A percentile compares a stretch with the other conserved stretches of the same genome.
Conservation (phyloP, 2,888 invertebrate species). For the Esperia sulphurella region DNA sequence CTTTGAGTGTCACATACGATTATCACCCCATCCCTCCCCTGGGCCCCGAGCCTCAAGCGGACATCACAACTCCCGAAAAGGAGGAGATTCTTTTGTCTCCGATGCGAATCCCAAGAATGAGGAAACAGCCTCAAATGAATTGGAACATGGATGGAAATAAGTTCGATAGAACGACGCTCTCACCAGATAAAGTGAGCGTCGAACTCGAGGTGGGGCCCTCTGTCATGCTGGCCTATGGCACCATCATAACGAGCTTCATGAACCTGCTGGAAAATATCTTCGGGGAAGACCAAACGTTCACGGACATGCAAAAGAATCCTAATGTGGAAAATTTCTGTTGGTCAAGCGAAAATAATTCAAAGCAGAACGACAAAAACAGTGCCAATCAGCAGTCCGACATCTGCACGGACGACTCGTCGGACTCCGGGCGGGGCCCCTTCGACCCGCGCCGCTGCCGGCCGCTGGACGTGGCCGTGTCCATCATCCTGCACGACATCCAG, state of each 20-base stretch:
- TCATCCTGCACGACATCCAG: slow-evolving; percentile 97
- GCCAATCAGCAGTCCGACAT: slow-evolving; percentile 74
- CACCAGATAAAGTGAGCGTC: slow-evolving; percentile 93
- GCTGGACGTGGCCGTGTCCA: slow-evolving; percentile 93
- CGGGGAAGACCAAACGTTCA: slow-evolving; percentile 96
- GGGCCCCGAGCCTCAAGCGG: slow-evolving; percentile 93
- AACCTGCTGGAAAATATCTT: slow-evolving; percentile 97
- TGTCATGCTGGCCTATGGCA: slow-evolving; percentile 93
- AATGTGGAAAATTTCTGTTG: slow-evolving; percentile 60
- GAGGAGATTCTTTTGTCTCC: slow-evolving; percentile 95
- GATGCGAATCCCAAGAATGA: slow-evolving; percentile 90
- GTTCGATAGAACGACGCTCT: slow-evolving; percentile 92
- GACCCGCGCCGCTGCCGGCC: slow-evolving; percentile 94
- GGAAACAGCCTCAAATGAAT: slow-evolving; percentile 84
- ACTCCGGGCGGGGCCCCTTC: slow-evolving; percentile 81
- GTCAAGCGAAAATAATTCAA: slow-evolving; percentile 59
- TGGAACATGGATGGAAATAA: slow-evolving; percentile 85
- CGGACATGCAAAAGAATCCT: slow-evolving; percentile 90
- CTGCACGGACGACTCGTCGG: slow-evolving; percentile 82
- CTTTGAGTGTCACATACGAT: slow-evolving; percentile 92
- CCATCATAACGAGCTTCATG: slow-evolving; percentile 92
- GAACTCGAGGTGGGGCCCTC: slow-evolving; percentile 98
- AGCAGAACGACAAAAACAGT: slow-evolving; percentile 61
- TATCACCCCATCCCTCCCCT: slow-evolving; percentile 96
- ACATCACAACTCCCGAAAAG: slow-evolving; percentile 95